phyloP scores from a whole-genome alignment of 2,797 vertebrate species.

The Pipistrellus pipistrellus region DNA sequence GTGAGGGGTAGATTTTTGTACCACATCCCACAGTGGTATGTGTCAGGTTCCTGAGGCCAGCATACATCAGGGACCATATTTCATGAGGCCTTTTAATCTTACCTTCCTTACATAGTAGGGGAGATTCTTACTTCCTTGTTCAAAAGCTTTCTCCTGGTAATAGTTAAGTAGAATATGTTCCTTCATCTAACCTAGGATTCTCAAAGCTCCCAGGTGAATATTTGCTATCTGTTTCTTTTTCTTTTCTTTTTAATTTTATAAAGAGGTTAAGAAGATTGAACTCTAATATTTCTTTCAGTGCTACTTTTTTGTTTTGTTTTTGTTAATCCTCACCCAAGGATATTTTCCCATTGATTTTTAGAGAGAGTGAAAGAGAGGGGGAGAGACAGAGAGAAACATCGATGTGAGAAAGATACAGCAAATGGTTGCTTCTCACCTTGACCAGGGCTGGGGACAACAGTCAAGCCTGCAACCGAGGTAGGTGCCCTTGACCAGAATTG shows the following conservation, averaged over 20 bases:
- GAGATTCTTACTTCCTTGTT: constrained; percentile 48
- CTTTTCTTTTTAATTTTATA: background rate
- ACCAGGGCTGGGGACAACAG: no score
- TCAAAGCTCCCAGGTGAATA: background rate
- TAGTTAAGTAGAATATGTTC: background rate
- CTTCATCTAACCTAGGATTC: background rate
- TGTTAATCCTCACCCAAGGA: no score
- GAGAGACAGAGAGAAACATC: no score
- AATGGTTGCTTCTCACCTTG: no score
- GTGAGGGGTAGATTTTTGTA: background rate
- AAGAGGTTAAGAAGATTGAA: background rate
- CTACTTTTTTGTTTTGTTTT: background rate
- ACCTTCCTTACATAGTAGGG: background rate
- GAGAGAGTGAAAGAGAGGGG: no score
- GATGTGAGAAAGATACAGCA: no score
- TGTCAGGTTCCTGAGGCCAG: background rate
- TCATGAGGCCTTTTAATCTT: constrained; percentile 8
- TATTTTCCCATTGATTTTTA: no score
- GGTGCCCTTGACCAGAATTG: no score
- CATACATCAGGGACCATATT: background rate
- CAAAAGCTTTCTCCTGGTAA: background rate
- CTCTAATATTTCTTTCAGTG: background rate
- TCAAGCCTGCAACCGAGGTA: no score
- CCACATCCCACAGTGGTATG: background rate
- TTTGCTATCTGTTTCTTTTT: background rate